Evolutionary conservation across 1,140 invertebrate species (phyloP).

Genomic region (Penaeus chinensis): DNA sequence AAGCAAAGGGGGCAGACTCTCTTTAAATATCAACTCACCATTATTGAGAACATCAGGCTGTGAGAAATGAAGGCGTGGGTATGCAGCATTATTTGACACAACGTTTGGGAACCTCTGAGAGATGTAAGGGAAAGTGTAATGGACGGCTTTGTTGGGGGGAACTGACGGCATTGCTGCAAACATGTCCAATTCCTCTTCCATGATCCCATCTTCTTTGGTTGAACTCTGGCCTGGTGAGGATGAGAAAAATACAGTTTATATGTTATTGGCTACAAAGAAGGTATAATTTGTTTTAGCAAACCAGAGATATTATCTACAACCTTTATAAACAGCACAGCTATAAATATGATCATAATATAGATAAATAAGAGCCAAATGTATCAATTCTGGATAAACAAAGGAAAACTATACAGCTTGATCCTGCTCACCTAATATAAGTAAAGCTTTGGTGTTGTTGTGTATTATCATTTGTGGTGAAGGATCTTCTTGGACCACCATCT

Average conservation of each 20-base stretch:
- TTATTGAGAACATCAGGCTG: slow-evolving; percentile 44
- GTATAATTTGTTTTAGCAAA: too few species aligned
- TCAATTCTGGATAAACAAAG: too few species aligned
- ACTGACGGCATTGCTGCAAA: slow-evolving; percentile 66
- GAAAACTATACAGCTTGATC: too few species aligned
- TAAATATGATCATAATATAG: too few species aligned
- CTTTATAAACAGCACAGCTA: too few species aligned
- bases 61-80: slow-evolving; percentile 64
- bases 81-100: slow-evolving; percentile 30
- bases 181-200: slow-evolving; percentile 68
- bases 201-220: slow-evolving; percentile 53
- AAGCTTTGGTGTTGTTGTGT: slow-evolving; percentile 69
- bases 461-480: slow-evolving; percentile 73
- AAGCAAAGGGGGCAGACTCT: too few species aligned
- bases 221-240: slow-evolving; percentile 46
- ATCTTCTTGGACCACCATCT: slow-evolving; percentile 73
- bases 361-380: too few species aligned
- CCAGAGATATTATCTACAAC: too few species aligned
- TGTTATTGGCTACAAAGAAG: not conserved
- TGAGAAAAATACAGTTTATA: not conserved
- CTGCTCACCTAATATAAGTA: slow-evolving; percentile 52
- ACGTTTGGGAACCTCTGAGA: slow-evolving; percentile 63
- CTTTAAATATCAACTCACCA: slow-evolving; percentile 35
- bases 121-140: slow-evolving; percentile 68
- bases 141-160: slow-evolving; percentile 63